phyloP scores from a whole-genome alignment of 2,797 vertebrate genomes.

The Apogon talboti region DNA sequence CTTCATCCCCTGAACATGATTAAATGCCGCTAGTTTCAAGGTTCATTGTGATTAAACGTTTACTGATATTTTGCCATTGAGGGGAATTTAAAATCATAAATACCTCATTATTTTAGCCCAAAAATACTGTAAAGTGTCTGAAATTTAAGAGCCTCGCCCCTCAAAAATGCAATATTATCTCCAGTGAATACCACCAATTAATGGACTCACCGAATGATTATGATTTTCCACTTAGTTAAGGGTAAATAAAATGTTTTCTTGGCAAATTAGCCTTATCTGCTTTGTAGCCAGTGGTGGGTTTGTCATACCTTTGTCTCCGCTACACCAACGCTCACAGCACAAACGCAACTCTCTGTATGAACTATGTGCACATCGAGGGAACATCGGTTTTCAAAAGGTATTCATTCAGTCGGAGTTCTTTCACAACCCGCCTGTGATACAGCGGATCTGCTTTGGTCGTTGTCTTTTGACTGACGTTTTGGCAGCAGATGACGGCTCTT shows the following conservation, averaged over 20 bases:
- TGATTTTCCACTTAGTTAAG: conserved; percentile 70
- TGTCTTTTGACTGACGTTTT: conserved; percentile 86
- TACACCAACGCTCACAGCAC: conserved; percentile 15
- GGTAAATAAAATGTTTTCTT: conserved; percentile 58
- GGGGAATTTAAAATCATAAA: conserved; percentile 15
- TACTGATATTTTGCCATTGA: conserved; percentile 32
- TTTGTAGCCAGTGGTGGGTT: conserved; percentile 43
- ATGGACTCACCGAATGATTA: conserved; percentile 71
- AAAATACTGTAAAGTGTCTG: conserved; percentile 27
- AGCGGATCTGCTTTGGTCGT: conserved; percentile 81
- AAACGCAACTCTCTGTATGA: conserved; percentile 33
- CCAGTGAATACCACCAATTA: conserved; percentile 56
- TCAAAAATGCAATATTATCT: conserved; percentile 5
- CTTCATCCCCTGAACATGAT: conserved; percentile 48
- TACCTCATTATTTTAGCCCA: conserved; percentile 33
- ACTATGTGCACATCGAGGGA: conserved; percentile 31
- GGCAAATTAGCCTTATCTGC: conserved; percentile 80
- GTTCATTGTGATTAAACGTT: conserved; percentile 39
- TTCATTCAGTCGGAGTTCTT: conserved; percentile 35
- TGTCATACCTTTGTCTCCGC: conserved; percentile 46
- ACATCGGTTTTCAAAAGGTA: conserved; percentile 46
- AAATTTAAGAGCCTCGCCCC: conserved; percentile 26
- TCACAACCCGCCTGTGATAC: conserved; percentile 69
- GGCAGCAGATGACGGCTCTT: conserved; percentile 87
- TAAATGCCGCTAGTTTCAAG: conserved; percentile 37